Evolutionary conservation across 1,140 invertebrate genomes (phyloP).

Genomic region (Aphidius gifuensis): DNA sequence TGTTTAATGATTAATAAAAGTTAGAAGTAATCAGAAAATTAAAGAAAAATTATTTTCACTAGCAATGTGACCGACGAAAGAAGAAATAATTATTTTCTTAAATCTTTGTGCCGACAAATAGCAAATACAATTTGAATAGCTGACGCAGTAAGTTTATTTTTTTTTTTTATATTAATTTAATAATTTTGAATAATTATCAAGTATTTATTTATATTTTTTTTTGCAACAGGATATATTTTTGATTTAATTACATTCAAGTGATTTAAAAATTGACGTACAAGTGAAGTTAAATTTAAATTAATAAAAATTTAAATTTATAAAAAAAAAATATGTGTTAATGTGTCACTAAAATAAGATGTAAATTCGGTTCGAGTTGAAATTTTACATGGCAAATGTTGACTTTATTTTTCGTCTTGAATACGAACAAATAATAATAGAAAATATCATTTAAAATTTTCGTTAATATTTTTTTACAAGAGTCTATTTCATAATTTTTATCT

Average conservation of each 20-base stretch:
- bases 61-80: constrained; percentile 76
- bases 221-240: constrained; percentile 73
- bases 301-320: background rate
- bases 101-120: constrained; percentile 81
- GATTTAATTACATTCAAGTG: constrained; percentile 69
- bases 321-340: constrained; percentile 10
- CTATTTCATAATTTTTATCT: constrained; percentile 59
- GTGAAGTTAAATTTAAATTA: constrained; percentile 60
- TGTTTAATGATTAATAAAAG: constrained; percentile 96
- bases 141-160: constrained; percentile 67
- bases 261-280: constrained; percentile 81
- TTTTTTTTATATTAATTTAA: constrained; percentile 14
- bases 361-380: background rate
- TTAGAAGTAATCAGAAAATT: constrained; percentile 75
- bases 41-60: constrained; percentile 88
- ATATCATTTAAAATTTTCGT: no score
- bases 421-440: constrained; percentile 48
- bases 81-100: constrained; percentile 78
- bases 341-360: constrained; percentile 1
- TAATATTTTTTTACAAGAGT: constrained; percentile 54
- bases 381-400: constrained; percentile 15
- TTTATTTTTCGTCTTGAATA: constrained; percentile 42
- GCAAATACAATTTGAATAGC: constrained; percentile 82
- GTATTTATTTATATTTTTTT: background rate
- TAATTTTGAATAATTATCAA: constrained; percentile 16